Evolutionary conservation across 2,113 vertebrate genomes (phyloP), one percentile per base, ranked within the genome.

Genomic region (Arvicanthis niloticus): DNA sequence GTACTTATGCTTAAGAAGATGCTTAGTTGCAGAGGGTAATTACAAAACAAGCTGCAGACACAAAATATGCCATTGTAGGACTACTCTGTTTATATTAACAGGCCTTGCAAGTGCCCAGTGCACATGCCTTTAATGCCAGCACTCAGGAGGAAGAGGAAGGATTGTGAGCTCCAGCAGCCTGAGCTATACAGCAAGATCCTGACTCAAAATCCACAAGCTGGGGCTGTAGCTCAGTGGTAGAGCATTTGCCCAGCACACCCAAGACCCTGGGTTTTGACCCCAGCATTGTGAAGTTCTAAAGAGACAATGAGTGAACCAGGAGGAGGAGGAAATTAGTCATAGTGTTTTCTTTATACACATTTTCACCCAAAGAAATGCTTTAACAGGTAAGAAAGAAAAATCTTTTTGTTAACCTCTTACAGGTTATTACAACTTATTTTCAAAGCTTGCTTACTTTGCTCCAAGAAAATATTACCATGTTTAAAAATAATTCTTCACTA

Each of bases 371-470:
- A 58, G 17, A 58, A 56, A 58, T 81, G 37, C 2, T 58, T 22
- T 58, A 58, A 62, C 37, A 60, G 22, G 42, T 82, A 82, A 60
- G 80, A 78, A 34, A 22, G 11, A 45, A 45, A 45, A 45, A 45
- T 45, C 45, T 45, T 45, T 45, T 45, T 45, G 45, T 45, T 45
- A 45, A 45, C 45, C 45, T 45, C 45, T 45, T 45, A 45, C 9
- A n/a, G 34, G 78, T n/a, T 45, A 45, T 45, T 45, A 45, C 0
- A 56, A 56, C 13, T 58, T 72, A 86, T 4, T 56, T 40, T 58
- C 42, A 62, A 91, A 91, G 73, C n/a, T 16, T 94, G 73, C 42
- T 91, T 82, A 87, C 60, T 87, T 53, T 84, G 60, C 31, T 84
- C 10, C 65, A 89, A 84, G 60, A 89, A 94, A 95, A 77, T 65